Conservation (phyloP, 2,113 vertebrate genomes). For the Neomonachus schauinslandi region DNA sequence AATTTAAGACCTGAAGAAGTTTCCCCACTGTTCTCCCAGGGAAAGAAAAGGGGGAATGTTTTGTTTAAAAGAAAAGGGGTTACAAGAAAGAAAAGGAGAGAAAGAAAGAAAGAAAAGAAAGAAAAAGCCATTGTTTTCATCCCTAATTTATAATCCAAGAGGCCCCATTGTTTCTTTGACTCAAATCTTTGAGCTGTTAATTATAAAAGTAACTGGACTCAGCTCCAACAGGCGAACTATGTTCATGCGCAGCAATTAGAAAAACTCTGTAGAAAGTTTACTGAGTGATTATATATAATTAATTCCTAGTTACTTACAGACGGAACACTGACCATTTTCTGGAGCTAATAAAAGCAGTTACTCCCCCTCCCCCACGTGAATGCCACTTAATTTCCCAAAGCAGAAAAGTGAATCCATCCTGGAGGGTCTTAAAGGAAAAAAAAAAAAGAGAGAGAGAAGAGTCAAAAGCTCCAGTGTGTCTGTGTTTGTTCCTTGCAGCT, state of each 20-base stretch:
- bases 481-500: conserved; percentile 79
- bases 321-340: conserved; percentile 83
- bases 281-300: conserved; percentile 84
- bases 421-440: conserved; percentile 66
- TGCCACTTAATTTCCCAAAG: conserved; percentile 76
- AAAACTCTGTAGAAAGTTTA: conserved; percentile 84
- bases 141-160: conserved; percentile 82
- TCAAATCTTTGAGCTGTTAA: conserved; percentile 81
- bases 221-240: conserved; percentile 78
- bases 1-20: conserved; percentile 76
- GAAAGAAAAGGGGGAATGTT: conserved; percentile 64
- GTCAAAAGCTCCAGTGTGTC: conserved; percentile 79
- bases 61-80: conserved; percentile 72
- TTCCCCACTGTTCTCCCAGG: conserved; percentile 58
- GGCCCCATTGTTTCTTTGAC: conserved; percentile 72
- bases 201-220: conserved; percentile 84
- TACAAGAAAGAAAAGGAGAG: neutral
- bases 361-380: conserved; percentile 76
- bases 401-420: conserved; percentile 80
- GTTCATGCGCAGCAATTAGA: conserved; percentile 80
- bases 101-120: neutral
- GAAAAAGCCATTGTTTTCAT: conserved; percentile 82
- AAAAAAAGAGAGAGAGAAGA: conserved; percentile 3
- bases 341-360: conserved; percentile 82
- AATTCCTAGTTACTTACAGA: conserved; percentile 84